These are phyloP conservation scores for Prunella fulvescens DNA, from an alignment of 2,113 vertebrate genomes.

Conservation along the genomic window DNA sequence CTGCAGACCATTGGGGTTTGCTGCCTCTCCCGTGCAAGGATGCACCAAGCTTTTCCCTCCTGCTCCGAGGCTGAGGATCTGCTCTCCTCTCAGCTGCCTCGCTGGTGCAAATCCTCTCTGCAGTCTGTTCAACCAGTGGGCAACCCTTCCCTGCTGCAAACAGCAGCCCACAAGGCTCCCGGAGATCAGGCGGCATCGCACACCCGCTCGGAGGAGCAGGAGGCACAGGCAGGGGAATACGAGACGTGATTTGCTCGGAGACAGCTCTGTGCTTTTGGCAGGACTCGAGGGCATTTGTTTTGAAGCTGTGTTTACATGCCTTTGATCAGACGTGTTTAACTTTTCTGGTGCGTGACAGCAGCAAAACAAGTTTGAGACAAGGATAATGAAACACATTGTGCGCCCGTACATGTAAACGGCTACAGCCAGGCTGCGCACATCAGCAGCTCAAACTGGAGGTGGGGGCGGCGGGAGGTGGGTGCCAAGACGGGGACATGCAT, in stretches of 20 bases:
- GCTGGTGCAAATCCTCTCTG: background rate
- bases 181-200: background rate
- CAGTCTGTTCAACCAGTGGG: background rate
- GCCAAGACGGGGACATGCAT: background rate
- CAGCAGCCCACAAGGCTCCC: background rate
- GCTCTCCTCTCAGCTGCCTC: background rate
- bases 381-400: slow-evolving; percentile 65
- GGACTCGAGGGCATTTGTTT: slow-evolving; percentile 62
- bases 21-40: background rate
- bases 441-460: background rate
- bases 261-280: slow-evolving; percentile 61
- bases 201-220: background rate
- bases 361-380: slow-evolving; percentile 68
- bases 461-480: background rate
- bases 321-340: slow-evolving; percentile 71
- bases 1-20: background rate
- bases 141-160: background rate
- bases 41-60: background rate
- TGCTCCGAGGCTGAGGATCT: accelerated
- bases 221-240: slow-evolving; percentile 26
- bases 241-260: background rate
- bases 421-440: background rate
- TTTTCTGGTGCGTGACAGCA: slow-evolving; percentile 64
- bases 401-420: background rate
- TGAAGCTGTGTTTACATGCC: slow-evolving; percentile 67